phyloP scores from a whole-genome alignment of 2,113 vertebrate species.

The Ahaetulla prasina region DNA sequence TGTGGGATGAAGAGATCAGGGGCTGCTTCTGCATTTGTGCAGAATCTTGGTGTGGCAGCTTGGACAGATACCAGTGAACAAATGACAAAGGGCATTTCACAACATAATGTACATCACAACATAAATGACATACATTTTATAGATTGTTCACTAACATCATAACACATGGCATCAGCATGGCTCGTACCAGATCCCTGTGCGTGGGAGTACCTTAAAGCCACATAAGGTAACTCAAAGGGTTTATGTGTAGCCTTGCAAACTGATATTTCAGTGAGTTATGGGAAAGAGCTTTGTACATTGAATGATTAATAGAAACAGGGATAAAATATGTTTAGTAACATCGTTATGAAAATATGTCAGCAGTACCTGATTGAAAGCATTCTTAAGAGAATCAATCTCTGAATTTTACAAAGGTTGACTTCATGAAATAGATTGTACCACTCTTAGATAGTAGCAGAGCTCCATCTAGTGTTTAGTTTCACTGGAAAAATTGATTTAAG shows the following conservation, averaged over 20 bases:
- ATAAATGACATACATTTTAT: not conserved
- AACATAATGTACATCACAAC: not conserved
- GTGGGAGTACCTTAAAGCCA: not conserved
- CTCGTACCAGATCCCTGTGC: not conserved
- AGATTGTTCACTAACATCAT: not conserved
- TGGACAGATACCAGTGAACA: not conserved
- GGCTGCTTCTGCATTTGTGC: not conserved
- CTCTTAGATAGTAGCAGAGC: constrained; percentile 59
- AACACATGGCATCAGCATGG: too few relatives aligned
- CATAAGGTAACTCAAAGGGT: not conserved
- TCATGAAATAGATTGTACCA: not conserved
- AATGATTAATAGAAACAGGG: not conserved
- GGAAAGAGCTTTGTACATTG: not conserved
- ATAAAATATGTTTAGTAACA: not conserved
- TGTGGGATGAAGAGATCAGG: not conserved
- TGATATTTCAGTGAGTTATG: not conserved
- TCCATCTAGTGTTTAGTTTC: constrained; percentile 61
- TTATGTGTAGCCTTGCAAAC: not conserved
- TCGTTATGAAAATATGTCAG: not conserved
- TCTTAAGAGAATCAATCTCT: not conserved
- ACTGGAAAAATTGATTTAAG: not conserved
- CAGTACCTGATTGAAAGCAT: constrained; percentile 5
- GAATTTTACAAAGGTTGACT: not conserved
- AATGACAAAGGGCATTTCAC: not conserved
- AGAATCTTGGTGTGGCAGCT: not conserved